Percentiles rank a stretch among this genome's conserved stretches.
Evolutionary conservation across 2,888 invertebrate genomes (phyloP).

Genomic region (Cephonodes hylas): DNA sequence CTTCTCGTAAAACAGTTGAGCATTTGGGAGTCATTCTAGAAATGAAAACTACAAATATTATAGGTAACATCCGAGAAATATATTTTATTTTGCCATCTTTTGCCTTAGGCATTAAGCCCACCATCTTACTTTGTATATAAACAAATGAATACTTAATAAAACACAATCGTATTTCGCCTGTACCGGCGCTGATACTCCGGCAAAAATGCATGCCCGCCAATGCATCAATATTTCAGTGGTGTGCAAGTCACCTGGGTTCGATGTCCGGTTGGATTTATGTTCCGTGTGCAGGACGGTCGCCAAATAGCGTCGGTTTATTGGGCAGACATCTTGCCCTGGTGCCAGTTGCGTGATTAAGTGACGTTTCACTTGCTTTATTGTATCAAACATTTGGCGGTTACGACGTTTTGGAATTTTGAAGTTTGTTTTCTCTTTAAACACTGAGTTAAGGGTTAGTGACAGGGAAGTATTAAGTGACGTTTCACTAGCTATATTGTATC

Average conservation of each 20-base stretch:
- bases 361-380: constrained; percentile 25
- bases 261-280: constrained; percentile 52
- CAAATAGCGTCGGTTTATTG: constrained; percentile 53
- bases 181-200: background rate
- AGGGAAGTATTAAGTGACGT: constrained; percentile 28
- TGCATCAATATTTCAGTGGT: constrained; percentile 38
- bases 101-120: no score
- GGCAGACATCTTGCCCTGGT: constrained; percentile 42
- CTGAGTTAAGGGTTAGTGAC: background rate
- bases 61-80: no score
- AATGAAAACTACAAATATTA: no score
- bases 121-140: no score
- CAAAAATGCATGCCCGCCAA: background rate
- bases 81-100: no score
- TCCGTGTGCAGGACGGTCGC: constrained; percentile 48
- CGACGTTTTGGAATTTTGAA: background rate
- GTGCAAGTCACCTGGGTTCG: constrained; percentile 50
- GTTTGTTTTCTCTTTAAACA: background rate
- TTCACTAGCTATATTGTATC: constrained; percentile 24
- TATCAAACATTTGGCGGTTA: constrained; percentile 16
- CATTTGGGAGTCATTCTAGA: no score
- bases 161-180: background rate
- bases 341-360: constrained; percentile 21
- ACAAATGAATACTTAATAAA: no score
- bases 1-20: no score